phyloP scores from a whole-genome alignment of 2,113 vertebrate species.

The Lagopus leucura region DNA sequence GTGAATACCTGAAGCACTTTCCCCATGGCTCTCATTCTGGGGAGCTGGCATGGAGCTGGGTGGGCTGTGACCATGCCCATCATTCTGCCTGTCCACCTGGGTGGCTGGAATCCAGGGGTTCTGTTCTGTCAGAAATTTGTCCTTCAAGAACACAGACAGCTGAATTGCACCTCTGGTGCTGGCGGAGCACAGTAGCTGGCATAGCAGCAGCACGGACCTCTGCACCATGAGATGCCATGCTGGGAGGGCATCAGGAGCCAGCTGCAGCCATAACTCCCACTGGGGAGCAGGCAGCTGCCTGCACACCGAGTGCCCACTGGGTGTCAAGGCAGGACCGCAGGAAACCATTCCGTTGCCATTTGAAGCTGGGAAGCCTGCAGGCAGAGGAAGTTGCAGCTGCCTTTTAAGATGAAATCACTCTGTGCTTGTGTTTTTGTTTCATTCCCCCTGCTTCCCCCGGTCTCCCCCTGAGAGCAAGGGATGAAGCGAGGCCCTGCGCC shows the following conservation, averaged over 20 bases:
- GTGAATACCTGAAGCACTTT: neutral
- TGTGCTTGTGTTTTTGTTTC: conserved; percentile 39
- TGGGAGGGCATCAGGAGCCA: neutral
- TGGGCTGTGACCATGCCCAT: neutral
- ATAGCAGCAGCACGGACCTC: neutral
- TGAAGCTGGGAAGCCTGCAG: neutral
- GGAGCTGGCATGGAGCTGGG: fast-evolving
- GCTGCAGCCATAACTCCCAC: neutral
- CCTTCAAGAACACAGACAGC: neutral
- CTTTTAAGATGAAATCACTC: conserved; percentile 63
- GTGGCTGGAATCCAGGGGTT: neutral
- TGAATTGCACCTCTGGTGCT: neutral
- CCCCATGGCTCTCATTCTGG: fast-evolving
- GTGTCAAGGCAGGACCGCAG: conserved; percentile 46
- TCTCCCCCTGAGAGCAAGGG: neutral
- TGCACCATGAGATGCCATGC: neutral
- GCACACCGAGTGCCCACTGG: conserved; percentile 3
- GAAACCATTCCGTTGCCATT: neutral
- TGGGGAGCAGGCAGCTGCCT: neutral
- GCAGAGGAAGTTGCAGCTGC: conserved; percentile 50
- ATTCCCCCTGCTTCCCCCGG: fast-evolving
- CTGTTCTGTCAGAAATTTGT: neutral
- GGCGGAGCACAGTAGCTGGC: neutral
- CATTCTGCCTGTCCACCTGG: too few species aligned
- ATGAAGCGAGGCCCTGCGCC: neutral